Conservation (phyloP, 2,888 invertebrate species). For the Drosophila setosimentum region DNA sequence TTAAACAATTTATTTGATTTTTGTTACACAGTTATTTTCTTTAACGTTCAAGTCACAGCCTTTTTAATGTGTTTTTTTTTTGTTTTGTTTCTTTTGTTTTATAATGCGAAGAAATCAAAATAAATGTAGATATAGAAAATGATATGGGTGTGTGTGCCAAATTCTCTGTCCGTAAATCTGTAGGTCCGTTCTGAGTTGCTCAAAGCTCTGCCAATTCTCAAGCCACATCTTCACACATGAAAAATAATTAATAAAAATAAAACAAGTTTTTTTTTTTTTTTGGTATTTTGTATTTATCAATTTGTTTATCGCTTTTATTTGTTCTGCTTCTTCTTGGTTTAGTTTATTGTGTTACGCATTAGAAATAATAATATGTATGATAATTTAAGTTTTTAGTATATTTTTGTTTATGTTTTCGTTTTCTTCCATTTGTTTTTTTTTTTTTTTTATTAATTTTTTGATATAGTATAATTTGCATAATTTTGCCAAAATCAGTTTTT, state of each 20-base stretch:
- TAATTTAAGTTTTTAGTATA: slow-evolving; percentile 62
- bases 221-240: slow-evolving; percentile 48
- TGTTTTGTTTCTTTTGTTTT: slow-evolving; percentile 22
- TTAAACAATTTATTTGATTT: slow-evolving; percentile 62
- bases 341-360: slow-evolving; percentile 64
- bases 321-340: slow-evolving; percentile 58
- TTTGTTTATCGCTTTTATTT: slow-evolving; percentile 71
- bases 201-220: slow-evolving; percentile 68
- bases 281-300: slow-evolving; percentile 66
- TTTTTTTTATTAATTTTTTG: slow-evolving; percentile 27
- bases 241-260: slow-evolving; percentile 68
- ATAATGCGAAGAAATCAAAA: slow-evolving; percentile 34
- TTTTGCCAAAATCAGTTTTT: slow-evolving; percentile 84
- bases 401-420: slow-evolving; percentile 36
- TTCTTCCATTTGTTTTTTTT: slow-evolving; percentile 29
- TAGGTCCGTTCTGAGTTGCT: slow-evolving; percentile 44
- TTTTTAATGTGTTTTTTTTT: slow-evolving; percentile 58
- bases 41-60: slow-evolving; percentile 77
- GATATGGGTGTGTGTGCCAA: slow-evolving; percentile 55
- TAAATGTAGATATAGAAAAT: slow-evolving; percentile 34
- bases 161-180: slow-evolving; percentile 57
- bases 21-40: slow-evolving; percentile 58
- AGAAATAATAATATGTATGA: slow-evolving; percentile 71
- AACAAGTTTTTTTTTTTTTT: slow-evolving; percentile 69
- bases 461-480: slow-evolving; percentile 76